Percentiles rank a stretch among this genome's conserved stretches.
phyloP scores from a whole-genome alignment of 64 coral and sea anemone species.

The Dendronephthya gigantea region DNA sequence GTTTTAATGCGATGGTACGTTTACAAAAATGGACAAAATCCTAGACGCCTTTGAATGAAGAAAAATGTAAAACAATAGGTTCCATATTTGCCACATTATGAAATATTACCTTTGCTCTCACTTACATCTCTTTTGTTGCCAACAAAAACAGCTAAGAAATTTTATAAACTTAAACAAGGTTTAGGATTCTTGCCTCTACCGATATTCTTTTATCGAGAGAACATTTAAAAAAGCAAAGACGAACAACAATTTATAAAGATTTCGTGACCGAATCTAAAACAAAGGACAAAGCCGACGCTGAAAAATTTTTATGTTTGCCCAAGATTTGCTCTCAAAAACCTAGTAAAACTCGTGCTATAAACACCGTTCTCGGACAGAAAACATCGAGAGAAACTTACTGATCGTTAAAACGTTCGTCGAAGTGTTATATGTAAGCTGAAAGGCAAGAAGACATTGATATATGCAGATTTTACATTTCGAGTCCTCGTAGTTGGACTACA shows the following conservation, averaged over 20 bases:
- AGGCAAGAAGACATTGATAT: neutral
- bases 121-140: neutral
- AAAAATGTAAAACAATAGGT: neutral
- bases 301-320: neutral
- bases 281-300: conserved; percentile 1
- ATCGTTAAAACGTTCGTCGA: neutral
- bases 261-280: neutral
- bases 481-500: neutral
- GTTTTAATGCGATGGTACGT: neutral
- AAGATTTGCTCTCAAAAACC: neutral
- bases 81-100: neutral
- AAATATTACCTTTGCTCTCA: neutral
- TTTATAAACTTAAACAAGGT: neutral
- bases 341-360: neutral
- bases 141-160: neutral
- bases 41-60: neutral
- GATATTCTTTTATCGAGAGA: neutral
- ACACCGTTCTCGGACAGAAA: neutral
- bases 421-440: neutral
- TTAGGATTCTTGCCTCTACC: neutral
- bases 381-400: neutral
- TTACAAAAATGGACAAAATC: too few relatives aligned
- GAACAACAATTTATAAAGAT: neutral
- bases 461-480: neutral
- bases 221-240: neutral